phyloP scores from a whole-genome alignment of 1,140 invertebrate species.

The Zaprionus davidi region DNA sequence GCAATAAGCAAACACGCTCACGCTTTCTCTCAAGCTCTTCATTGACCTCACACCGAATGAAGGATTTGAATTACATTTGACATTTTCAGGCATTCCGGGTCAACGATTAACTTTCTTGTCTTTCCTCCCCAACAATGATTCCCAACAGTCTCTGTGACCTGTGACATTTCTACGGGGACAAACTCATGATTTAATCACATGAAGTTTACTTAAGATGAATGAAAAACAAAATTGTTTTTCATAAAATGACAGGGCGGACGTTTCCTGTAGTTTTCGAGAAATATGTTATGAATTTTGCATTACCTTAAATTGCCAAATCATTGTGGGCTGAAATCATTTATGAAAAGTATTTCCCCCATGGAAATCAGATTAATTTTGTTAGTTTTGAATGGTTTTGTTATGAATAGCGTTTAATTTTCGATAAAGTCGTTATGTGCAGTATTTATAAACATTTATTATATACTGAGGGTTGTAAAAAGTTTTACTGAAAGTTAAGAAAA shows the following conservation, averaged over 20 bases:
- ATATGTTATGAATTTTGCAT: neutral
- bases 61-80: constrained; percentile 34
- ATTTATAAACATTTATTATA: no score
- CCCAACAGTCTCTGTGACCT: neutral
- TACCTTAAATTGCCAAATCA: neutral
- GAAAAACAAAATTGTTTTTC: neutral
- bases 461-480: no score
- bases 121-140: neutral
- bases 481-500: no score
- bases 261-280: neutral
- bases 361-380: neutral
- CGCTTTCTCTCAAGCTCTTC: no score
- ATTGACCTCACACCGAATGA: no score
- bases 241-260: neutral
- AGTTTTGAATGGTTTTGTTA: neutral
- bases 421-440: no score
- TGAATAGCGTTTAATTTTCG: no score
- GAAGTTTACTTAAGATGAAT: neutral
- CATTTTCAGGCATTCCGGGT: constrained; percentile 12
- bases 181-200: constrained; percentile 10
- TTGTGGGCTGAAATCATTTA: neutral
- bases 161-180: neutral
- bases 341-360: neutral
- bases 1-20: constrained; percentile 26
- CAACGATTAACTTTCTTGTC: constrained; percentile 1